A percentile compares a stretch with the other conserved stretches of the same genome.
phyloP scores from a whole-genome alignment of 2,797 vertebrate species.

The Megaceryle alcyon region DNA sequence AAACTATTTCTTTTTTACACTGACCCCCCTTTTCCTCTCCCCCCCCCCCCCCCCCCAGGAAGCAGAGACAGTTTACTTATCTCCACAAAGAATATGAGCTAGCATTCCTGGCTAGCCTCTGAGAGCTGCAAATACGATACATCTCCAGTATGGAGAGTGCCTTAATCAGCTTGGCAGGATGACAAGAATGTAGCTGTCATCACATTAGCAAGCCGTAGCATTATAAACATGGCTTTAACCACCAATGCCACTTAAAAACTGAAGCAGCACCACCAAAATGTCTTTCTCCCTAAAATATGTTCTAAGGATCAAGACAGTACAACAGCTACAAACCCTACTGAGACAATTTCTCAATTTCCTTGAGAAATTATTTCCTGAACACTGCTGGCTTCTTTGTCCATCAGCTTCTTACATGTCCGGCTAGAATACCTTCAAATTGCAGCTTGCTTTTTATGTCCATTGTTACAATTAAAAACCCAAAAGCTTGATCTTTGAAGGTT shows the following conservation, averaged over 20 bases:
- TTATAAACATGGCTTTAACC: constrained; percentile 2
- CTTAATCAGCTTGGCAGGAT: constrained; percentile 29
- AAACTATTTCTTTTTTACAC: no score
- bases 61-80: background rate
- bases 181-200: constrained; percentile 8
- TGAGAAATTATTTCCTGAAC: background rate
- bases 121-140: background rate
- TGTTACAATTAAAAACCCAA: background rate
- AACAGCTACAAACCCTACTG: background rate
- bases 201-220: background rate
- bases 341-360: background rate
- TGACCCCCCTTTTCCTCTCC: no score
- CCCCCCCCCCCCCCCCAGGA: no score
- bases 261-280: background rate
- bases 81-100: background rate
- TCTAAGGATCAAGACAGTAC: background rate
- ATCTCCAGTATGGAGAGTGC: background rate
- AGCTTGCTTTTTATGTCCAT: background rate
- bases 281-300: background rate
- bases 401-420: background rate
- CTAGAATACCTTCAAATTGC: background rate
- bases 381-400: background rate
- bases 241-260: background rate
- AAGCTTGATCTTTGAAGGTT: background rate
- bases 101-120: background rate